Evolutionary conservation across 2,797 vertebrate species (phyloP), one percentile per base, ranked within the genome.

Genomic region (Anolis apletophallus): DNA sequence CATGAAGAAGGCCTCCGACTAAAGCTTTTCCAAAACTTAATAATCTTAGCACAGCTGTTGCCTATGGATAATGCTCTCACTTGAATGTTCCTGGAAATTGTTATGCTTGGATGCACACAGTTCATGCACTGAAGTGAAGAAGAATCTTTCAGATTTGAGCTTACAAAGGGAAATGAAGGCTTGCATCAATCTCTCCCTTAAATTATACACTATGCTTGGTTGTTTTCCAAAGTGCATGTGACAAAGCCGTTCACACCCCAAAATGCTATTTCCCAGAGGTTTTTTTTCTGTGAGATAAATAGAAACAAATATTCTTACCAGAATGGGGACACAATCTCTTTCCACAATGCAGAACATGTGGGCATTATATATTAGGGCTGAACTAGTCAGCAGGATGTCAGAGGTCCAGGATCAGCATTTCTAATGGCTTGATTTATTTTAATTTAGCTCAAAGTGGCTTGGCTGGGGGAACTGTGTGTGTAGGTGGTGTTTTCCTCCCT

Each of bases 21-120:
- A 50, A 83, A 79, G 64, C 67, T 78, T 61, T 78, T 50, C 54
- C 23, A 83, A 71, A 73, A 64, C 50, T 71, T 50, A 83, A 78
- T 52, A 4, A n/a, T 67, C 46, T 34, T 67, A 78, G 71, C 83
- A 75, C 64, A 85, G 84, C 85, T 72, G 52, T 69, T 77, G 86
- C 40, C 40, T 69, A 32, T 71, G 75, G 40, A 78, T 71, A 83
- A 87, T 36, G 52, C 80, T 87, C 52, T 78, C 40, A 34, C 74
- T 54, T 77, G 75, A 87, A 78, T 61, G 80, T 71, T 61, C 74
- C 71, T 83, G 80, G 61, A 87, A 61, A 87, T 83, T 87, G 71
- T 71, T 36, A 7, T 83, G 80, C 74, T 78, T 83, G 80, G 57
- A 87, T 29, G 40, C 55, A 21, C 73, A 83, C 67, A 78, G 59